phyloP scores from a whole-genome alignment of 92 coral and sea anemone species.

The Porites lobata region DNA sequence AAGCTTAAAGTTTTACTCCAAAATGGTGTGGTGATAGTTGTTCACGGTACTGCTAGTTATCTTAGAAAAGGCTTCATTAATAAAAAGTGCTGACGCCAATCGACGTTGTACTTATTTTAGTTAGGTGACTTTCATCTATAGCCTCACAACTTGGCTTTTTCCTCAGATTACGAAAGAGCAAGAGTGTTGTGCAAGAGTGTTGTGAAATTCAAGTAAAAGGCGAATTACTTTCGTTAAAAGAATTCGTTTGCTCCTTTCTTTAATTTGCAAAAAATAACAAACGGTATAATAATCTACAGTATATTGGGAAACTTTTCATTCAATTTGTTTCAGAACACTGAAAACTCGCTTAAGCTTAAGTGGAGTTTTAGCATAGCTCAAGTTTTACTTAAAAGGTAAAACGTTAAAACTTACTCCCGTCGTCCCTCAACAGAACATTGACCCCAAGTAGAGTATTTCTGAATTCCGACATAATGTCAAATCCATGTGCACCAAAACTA shows the following conservation, averaged over 20 bases:
- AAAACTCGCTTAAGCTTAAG: not conserved
- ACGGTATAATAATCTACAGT: no score
- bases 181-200: no score
- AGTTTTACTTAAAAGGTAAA: not conserved
- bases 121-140: no score
- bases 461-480: conserved; percentile 14
- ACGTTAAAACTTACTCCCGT: not conserved
- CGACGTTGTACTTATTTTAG: no score
- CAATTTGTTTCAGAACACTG: not conserved
- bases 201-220: no score
- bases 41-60: not conserved
- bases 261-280: no score
- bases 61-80: not conserved
- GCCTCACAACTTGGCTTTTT: no score
- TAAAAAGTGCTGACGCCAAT: not conserved
- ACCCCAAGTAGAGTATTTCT: not conserved
- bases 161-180: no score
- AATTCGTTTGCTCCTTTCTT: no score
- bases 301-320: no score
- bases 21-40: not conserved
- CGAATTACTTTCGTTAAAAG: no score
- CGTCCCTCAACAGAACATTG: not conserved
- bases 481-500: not conserved
- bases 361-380: not conserved
- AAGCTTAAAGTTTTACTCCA: no score